Conservation (phyloP, 2,888 invertebrate species). For the Lycia hirtaria region DNA sequence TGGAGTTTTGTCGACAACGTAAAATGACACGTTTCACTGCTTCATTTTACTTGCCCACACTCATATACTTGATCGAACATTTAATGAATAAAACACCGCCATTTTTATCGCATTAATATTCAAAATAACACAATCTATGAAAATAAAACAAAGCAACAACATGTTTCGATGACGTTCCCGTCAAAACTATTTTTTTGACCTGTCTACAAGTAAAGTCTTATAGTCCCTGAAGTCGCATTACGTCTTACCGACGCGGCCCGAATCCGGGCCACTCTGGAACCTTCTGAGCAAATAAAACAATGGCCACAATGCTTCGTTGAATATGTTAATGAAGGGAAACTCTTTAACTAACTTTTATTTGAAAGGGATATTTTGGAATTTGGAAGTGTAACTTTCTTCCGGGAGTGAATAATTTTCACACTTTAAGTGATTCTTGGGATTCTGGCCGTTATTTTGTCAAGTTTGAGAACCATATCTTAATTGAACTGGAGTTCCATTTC, state of each 20-base stretch:
- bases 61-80: too few species aligned
- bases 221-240: conserved; percentile 2
- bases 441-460: neutral
- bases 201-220: neutral
- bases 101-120: too few species aligned
- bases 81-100: too few species aligned
- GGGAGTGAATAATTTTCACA: conserved; percentile 5
- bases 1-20: too few species aligned
- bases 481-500: neutral
- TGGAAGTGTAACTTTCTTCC: conserved; percentile 1
- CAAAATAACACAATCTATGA: too few species aligned
- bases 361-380: conserved; percentile 20
- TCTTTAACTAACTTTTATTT: conserved; percentile 14
- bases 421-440: neutral
- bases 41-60: too few species aligned
- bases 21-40: too few species aligned
- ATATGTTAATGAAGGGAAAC: conserved; percentile 5
- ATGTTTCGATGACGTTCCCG: too few species aligned
- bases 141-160: too few species aligned
- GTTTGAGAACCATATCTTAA: neutral
- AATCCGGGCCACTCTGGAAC: conserved; percentile 1
- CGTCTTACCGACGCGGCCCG: conserved; percentile 7
- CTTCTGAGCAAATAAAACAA: conserved; percentile 31
- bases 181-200: too few species aligned
- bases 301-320: conserved; percentile 28